A percentile compares a stretch with the other conserved stretches of the same genome.
phyloP scores from a whole-genome alignment of 2,113 vertebrate species.

The Cynocephalus volans region DNA sequence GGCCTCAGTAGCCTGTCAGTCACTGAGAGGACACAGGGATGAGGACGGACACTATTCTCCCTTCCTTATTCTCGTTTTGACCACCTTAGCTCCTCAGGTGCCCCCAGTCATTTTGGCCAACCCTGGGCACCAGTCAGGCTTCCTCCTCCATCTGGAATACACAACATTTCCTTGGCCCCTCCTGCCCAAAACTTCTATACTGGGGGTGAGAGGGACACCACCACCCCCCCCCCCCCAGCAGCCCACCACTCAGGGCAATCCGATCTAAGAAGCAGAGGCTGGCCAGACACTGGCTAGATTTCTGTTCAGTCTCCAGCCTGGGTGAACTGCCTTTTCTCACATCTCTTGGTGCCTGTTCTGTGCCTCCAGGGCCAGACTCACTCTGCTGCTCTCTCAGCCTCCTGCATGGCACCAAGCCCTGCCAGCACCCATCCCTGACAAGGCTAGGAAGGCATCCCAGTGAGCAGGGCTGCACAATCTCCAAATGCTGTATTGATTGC shows the following conservation, averaged over 20 bases:
- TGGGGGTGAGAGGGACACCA: neutral
- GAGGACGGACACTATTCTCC: accelerated
- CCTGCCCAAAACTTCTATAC: neutral
- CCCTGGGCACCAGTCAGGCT: neutral
- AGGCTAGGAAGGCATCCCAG: too few relatives aligned
- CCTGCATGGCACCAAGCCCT: neutral
- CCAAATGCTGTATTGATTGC: neutral
- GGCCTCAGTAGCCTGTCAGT: neutral
- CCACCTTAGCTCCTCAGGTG: neutral
- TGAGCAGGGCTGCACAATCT: neutral
- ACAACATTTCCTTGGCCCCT: neutral
- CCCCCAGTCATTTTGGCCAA: neutral
- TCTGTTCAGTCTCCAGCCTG: neutral
- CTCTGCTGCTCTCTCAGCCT: neutral
- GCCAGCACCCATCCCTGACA: neutral
- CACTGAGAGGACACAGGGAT: neutral
- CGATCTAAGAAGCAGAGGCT: neutral
- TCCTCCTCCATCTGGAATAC: neutral
- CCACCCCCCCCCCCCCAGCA: neutral
- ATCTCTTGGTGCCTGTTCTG: neutral
- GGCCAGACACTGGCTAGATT: neutral
- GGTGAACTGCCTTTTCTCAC: neutral
- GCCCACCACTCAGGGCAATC: neutral
- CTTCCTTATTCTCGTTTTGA: neutral
- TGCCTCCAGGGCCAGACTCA: neutral